These are phyloP conservation scores for Centropyge bicolor DNA, from an alignment of 2,797 vertebrate species.

Conservation along the genomic window DNA sequence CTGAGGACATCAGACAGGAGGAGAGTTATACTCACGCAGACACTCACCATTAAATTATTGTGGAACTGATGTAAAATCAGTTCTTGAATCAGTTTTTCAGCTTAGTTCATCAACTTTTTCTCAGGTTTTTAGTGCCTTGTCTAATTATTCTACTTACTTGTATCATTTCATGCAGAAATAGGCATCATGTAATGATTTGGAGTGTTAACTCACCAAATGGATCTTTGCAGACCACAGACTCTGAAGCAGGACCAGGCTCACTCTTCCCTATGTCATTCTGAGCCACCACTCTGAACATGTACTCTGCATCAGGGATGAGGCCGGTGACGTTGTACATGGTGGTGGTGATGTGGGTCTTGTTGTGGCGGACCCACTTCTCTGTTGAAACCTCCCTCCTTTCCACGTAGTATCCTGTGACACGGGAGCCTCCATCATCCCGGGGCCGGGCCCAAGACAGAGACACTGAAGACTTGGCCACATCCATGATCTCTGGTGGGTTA, in stretches of 20 bases:
- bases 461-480: constrained; percentile 93
- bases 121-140: not conserved
- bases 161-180: not conserved
- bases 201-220: constrained; percentile 92
- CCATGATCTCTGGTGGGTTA: constrained; percentile 97
- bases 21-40: not conserved
- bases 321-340: constrained; percentile 98
- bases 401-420: constrained; percentile 96
- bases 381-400: constrained; percentile 97
- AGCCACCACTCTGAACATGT: constrained; percentile 96
- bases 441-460: constrained; percentile 96
- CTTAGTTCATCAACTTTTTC: too few species aligned
- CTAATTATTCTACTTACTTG: not conserved
- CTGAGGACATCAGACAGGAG: constrained; percentile 72
- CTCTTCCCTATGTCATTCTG: constrained; percentile 97
- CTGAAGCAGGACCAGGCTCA: constrained; percentile 93
- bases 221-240: constrained; percentile 96
- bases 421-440: constrained; percentile 96
- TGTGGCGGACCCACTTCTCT: constrained; percentile 98
- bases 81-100: not conserved
- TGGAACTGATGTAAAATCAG: not conserved
- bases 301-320: constrained; percentile 97
- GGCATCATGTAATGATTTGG: too few species aligned
- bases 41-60: not conserved
- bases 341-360: constrained; percentile 98